Base-by-base conservation (phyloP, 2,888 invertebrate species). In the Lacanobia oleracea region DNA sequence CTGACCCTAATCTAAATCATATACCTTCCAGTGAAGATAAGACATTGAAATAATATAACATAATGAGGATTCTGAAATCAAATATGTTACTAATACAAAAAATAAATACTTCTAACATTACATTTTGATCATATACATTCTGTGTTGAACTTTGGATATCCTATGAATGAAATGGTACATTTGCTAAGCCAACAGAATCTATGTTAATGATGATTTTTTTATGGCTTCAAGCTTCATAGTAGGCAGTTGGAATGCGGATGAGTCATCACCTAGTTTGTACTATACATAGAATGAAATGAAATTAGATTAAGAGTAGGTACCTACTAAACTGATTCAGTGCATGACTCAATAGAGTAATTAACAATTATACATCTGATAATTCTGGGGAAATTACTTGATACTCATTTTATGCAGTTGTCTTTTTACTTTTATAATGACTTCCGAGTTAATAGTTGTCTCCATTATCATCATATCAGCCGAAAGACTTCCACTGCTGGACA, bases 281-380 rank as follows among this genome's bases (percentile, higher is more conserved):
- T 73, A 68, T 51, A 69, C 23, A 77, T 81, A 83, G 74, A 82
- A 85, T 86, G 80, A 72, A 85, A 85, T 85, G 78, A 85, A 85
- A 86, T 87, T 86, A 89, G 84, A 87, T 79, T 82, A 84, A 77
- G 72, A 80, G 83, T 79, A 78, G 79, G 83, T 79, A 78, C 76
- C 66, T 78, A 77, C 72, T 63, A 71, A 79, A 77, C 81, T 66
- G 74, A 82, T 83, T 77, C 75, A 67, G 53, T 67, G 45, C 61
- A 76, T 81, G 81, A 84, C 62, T 82, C 72, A 79, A 64, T 64
- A 60, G 43, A 53, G 57, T 53, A 71, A 79, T 70, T 63, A 73
- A 67, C 27, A 60, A 71, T 56, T 54, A 43, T 37, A 45, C 37
- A 51, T 48, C 45, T 53, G 53, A 79, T 74, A 45, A 60, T 53